Percentiles rank a stretch among this genome's conserved stretches.
These are phyloP conservation scores for Papilio xuthus DNA, from an alignment of 1,140 invertebrate genomes.

Conservation along the genomic window DNA sequence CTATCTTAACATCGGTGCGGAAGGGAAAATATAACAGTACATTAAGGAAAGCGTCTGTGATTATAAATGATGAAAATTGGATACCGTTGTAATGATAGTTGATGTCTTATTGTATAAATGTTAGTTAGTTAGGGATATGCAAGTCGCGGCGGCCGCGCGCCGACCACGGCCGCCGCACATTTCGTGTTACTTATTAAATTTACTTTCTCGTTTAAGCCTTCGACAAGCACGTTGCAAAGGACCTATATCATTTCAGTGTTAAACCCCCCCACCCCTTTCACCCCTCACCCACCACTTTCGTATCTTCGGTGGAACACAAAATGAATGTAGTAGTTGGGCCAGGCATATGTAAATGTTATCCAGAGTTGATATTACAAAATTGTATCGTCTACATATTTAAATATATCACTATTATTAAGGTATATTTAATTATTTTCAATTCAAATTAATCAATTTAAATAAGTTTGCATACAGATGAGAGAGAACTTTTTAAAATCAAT, in stretches of 20 bases:
- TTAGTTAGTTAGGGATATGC: conserved; percentile 59
- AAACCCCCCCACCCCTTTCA: neutral
- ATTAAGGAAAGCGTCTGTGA: conserved; percentile 81
- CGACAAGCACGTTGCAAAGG: conserved; percentile 51
- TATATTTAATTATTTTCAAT: conserved; percentile 51
- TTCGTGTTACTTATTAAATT: conserved; percentile 58
- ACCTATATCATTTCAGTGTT: conserved; percentile 46
- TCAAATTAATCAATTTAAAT: conserved; percentile 60
- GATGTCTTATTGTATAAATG: conserved; percentile 63
- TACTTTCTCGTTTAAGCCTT: conserved; percentile 56
- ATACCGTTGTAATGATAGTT: conserved; percentile 73
- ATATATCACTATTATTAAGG: conserved; percentile 62
- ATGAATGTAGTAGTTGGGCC: conserved; percentile 53
- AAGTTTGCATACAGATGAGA: neutral
- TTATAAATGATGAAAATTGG: conserved; percentile 79
- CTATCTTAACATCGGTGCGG: conserved; percentile 68
- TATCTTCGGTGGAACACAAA: conserved; percentile 6
- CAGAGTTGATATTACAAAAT: conserved; percentile 67
- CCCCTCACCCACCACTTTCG: neutral
- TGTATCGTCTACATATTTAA: conserved; percentile 55
- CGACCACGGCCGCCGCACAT: conserved; percentile 27
- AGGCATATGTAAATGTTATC: conserved; percentile 68
- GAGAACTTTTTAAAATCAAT: conserved; percentile 7
- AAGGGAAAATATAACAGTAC: conserved; percentile 71
- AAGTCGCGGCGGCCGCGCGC: conserved; percentile 42